phyloP scores from a whole-genome alignment of 1,140 invertebrate species.

The Marisa cornuarietis region DNA sequence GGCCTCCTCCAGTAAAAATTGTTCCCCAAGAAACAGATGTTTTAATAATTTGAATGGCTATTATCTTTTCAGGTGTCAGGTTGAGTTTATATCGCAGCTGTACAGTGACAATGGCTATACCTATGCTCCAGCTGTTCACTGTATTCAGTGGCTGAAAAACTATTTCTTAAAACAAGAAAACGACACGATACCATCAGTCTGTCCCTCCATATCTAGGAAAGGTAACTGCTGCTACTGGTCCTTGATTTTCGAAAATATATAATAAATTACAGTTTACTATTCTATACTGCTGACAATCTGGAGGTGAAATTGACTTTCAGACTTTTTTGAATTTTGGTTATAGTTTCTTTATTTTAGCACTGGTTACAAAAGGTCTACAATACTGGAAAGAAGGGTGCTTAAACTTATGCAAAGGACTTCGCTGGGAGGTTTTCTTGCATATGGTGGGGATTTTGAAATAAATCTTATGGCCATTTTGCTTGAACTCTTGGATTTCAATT shows the following conservation, averaged over 20 bases:
- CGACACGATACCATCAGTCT: slow-evolving; percentile 36
- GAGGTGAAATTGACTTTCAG: neutral
- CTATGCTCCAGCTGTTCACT: slow-evolving; percentile 49
- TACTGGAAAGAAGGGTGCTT: too few species aligned
- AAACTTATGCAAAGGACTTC: too few species aligned
- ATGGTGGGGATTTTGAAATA: too few species aligned
- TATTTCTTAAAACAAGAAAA: slow-evolving; percentile 44
- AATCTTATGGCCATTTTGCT: too few species aligned
- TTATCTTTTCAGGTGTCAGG: slow-evolving; percentile 35
- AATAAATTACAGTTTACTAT: too few species aligned
- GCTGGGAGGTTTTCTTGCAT: too few species aligned
- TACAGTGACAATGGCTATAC: slow-evolving; percentile 56
- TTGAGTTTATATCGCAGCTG: slow-evolving; percentile 43
- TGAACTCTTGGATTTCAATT: too few species aligned
- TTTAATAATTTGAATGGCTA: neutral
- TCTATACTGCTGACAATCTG: too few species aligned
- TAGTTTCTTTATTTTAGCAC: neutral
- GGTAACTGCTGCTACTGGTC: neutral
- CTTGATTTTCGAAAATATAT: too few species aligned
- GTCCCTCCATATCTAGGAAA: slow-evolving; percentile 28
- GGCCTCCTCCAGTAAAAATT: too few species aligned
- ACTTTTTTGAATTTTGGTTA: neutral
- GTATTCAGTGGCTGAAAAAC: slow-evolving; percentile 50
- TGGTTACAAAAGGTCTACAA: too few species aligned
- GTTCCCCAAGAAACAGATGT: too few species aligned